Conservation (phyloP, 2,113 vertebrate species). For the Phaethon lepturus region DNA sequence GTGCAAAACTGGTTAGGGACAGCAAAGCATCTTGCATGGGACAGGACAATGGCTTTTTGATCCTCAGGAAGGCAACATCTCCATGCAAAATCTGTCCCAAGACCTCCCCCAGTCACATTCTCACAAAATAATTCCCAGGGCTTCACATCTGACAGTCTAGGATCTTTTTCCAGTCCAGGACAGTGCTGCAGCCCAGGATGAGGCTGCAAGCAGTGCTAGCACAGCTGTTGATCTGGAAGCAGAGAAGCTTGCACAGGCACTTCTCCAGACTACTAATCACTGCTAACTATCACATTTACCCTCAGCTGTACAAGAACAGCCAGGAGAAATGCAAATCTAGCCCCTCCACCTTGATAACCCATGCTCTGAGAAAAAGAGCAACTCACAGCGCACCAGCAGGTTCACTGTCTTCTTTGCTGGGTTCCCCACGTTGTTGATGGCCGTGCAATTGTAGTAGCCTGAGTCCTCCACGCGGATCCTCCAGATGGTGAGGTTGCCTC, state of each 20-base stretch:
- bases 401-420: conserved; percentile 94
- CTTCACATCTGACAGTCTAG: background rate
- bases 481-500: conserved; percentile 84
- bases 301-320: background rate
- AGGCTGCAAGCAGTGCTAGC: background rate
- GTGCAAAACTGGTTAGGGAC: background rate
- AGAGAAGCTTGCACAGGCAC: background rate
- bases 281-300: background rate
- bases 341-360: background rate
- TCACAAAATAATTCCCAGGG: background rate
- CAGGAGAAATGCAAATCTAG: background rate
- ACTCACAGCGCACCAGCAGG: conserved; percentile 88
- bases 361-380: background rate
- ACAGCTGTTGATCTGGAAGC: background rate
- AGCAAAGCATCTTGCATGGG: background rate
- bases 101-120: background rate
- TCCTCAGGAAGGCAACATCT: background rate
- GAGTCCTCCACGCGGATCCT: conserved; percentile 85
- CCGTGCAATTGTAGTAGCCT: conserved; percentile 94
- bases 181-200: background rate
- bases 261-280: background rate
- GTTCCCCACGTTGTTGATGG: conserved; percentile 96
- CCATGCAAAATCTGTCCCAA: background rate
- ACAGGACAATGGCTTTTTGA: background rate
- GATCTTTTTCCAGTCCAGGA: background rate